These are phyloP conservation scores for Pseudotriccus pelzelni DNA, from an alignment of 2,797 vertebrate genomes.

Conservation along the genomic window DNA sequence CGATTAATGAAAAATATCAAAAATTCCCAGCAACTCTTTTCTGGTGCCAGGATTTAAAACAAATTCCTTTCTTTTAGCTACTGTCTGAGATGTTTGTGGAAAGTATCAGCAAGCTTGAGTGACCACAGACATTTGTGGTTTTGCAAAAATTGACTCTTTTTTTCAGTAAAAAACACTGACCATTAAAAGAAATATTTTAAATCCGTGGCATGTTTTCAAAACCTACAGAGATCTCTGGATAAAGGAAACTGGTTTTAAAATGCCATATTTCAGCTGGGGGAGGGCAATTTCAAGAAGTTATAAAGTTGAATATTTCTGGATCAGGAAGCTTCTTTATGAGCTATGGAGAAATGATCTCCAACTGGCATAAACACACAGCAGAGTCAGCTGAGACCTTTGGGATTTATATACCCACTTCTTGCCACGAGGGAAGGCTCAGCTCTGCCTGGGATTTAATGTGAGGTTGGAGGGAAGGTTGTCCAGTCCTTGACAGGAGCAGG, in stretches of 20 bases:
- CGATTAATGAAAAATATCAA: neutral
- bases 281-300: neutral
- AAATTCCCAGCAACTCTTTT: neutral
- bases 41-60: neutral
- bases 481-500: rapidly evolving
- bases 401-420: neutral
- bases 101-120: neutral
- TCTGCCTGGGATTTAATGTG: neutral
- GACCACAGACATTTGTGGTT: neutral
- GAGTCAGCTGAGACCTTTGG: neutral
- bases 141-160: conserved; percentile 1
- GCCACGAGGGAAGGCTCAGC: neutral
- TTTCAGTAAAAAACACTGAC: neutral
- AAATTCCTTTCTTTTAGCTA: neutral
- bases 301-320: neutral
- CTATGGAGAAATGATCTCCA: neutral
- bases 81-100: neutral
- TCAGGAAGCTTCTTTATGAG: neutral
- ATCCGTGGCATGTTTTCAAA: neutral
- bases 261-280: neutral
- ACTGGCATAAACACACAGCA: neutral
- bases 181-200: neutral
- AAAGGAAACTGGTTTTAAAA: neutral
- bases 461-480: neutral
- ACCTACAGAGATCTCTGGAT: neutral